Percentiles rank a stretch among this genome's conserved stretches.
Evolutionary conservation across 2,113 vertebrate species (phyloP).

Genomic region (Delphinus delphis): DNA sequence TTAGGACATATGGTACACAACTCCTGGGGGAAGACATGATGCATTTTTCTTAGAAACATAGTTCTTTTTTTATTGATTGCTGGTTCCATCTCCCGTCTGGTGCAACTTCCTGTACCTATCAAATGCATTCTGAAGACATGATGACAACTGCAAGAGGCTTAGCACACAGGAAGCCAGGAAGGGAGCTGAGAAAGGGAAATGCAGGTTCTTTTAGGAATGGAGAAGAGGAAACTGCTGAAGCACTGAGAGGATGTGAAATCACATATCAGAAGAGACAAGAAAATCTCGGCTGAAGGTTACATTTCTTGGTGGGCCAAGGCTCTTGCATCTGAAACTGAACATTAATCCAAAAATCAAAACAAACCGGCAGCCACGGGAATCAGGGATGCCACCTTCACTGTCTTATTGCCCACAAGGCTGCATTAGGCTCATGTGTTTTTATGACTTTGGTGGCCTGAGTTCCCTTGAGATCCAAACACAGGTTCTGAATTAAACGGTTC

Average conservation of each 20-base stretch:
- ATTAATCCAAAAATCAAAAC: neutral
- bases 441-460: neutral
- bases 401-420: neutral
- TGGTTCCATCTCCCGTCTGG: conserved; percentile 70
- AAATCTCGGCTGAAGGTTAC: neutral
- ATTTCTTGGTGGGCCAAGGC: neutral
- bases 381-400: neutral
- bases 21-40: conserved; percentile 61
- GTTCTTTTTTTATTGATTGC: conserved; percentile 75
- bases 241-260: neutral
- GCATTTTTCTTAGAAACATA: conserved; percentile 75
- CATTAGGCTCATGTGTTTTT: neutral
- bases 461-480: neutral
- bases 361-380: neutral
- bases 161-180: conserved; percentile 65
- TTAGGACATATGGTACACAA: conserved; percentile 62
- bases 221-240: conserved; percentile 21
- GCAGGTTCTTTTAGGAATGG: conserved; percentile 36
- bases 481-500: neutral
- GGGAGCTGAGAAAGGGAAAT: conserved; percentile 54
- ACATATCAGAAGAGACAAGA: neutral
- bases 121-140: conserved; percentile 67
- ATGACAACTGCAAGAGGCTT: conserved; percentile 51
- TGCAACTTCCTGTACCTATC: conserved; percentile 77
- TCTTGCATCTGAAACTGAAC: neutral